Conservation (phyloP, 2,113 vertebrate species). For the Thunnus maccoyii region DNA sequence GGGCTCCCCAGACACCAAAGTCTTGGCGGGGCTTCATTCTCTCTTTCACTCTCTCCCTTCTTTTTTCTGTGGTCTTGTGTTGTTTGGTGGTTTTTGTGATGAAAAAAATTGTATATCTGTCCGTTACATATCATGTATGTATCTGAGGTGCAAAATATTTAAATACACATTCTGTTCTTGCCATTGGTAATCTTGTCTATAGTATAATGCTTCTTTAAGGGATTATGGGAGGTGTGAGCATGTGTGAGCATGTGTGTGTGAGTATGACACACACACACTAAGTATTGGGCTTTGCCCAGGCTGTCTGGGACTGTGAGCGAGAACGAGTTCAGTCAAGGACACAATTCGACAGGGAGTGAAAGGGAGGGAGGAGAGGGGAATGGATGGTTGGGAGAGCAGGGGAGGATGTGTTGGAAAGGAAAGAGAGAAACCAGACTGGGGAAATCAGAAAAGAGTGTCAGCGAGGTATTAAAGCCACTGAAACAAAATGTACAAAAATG, state of each 20-base stretch:
- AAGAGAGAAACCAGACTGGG: constrained; percentile 72
- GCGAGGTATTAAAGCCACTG: constrained; percentile 55
- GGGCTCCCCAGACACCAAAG: constrained; percentile 73
- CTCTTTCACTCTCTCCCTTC: constrained; percentile 85
- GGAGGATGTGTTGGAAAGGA: constrained; percentile 59
- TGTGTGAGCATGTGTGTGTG: constrained; percentile 19
- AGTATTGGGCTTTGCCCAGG: constrained; percentile 66
- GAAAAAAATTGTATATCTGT: constrained; percentile 88
- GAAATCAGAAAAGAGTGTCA: constrained; percentile 70
- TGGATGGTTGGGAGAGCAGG: constrained; percentile 60
- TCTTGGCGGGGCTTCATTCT: constrained; percentile 77
- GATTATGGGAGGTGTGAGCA: constrained; percentile 43
- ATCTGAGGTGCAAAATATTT: constrained; percentile 90
- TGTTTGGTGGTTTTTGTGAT: constrained; percentile 90
- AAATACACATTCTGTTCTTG: constrained; percentile 91
- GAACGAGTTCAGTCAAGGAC: constrained; percentile 80
- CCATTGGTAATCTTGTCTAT: constrained; percentile 85
- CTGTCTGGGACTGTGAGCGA: constrained; percentile 71
- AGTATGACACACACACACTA: constrained; percentile 57
- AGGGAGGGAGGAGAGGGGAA: constrained; percentile 72
- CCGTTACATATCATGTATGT: constrained; percentile 90
- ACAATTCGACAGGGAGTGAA: constrained; percentile 75
- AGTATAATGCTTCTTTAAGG: constrained; percentile 72
- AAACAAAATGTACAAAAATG: constrained; percentile 65
- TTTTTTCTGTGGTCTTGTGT: constrained; percentile 90